Evolutionary conservation across 2,797 vertebrate species (phyloP).

Genomic region (Tokudaia tokunoshimensis): DNA sequence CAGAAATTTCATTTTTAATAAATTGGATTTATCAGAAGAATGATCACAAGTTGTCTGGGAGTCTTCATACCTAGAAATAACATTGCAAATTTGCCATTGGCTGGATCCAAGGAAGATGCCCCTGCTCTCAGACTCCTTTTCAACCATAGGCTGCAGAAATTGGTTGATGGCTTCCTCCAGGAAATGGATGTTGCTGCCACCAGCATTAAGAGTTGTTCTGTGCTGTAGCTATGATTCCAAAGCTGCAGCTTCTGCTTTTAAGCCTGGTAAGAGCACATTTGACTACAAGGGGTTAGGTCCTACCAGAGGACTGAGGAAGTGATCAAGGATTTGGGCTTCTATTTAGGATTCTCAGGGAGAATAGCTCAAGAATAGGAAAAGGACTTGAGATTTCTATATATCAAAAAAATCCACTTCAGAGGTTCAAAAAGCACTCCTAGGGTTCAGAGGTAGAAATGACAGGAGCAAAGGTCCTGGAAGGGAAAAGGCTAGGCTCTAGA

Average conservation of each 20-base stretch:
- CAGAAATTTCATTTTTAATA: background rate
- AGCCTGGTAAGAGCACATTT: background rate
- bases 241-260: background rate
- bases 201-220: background rate
- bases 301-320: background rate
- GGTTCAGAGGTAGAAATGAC: background rate
- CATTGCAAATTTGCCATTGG: background rate
- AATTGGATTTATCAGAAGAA: conserved; percentile 7
- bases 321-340: background rate
- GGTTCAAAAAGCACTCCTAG: background rate
- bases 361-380: background rate
- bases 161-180: background rate
- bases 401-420: background rate
- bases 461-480: background rate
- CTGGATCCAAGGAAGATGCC: background rate
- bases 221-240: background rate
- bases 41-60: background rate
- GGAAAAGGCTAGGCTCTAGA: background rate
- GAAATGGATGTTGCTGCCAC: background rate
- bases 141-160: background rate
- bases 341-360: background rate
- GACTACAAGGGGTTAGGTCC: background rate
- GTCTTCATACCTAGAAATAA: background rate
- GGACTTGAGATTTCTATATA: background rate
- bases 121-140: background rate